A percentile compares a stretch with the other conserved stretches of the same genome.
Conservation (phyloP, 2,888 invertebrate species). For the Tenthredo notha region DNA sequence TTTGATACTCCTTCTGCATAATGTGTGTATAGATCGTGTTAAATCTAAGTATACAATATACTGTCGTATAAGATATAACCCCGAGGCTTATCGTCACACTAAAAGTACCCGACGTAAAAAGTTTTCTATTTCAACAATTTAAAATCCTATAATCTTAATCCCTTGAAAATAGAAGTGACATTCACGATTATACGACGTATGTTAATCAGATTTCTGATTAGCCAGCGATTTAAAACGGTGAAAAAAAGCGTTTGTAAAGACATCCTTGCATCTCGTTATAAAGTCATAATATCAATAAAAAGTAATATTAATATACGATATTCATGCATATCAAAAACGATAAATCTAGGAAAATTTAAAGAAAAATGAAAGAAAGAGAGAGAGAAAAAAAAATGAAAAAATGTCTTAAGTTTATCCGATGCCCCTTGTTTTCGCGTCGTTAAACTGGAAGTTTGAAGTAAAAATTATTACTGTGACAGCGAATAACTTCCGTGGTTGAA, state of each 20-base stretch:
- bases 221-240: slow-evolving; percentile 7
- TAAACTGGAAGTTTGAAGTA: slow-evolving; percentile 22
- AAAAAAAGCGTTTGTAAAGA: no score
- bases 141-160: slow-evolving; percentile 20
- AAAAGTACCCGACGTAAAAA: neutral
- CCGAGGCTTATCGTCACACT: neutral
- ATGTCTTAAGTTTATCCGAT: slow-evolving; percentile 11
- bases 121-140: neutral
- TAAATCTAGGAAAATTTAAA: neutral
- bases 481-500: neutral
- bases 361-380: neutral
- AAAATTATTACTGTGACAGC: slow-evolving; percentile 22
- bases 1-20: neutral
- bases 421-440: slow-evolving; percentile 16
- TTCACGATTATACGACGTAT: neutral
- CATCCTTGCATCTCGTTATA: neutral
- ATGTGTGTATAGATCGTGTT: neutral
- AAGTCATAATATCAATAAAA: neutral
- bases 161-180: neutral
- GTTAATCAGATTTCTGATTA: slow-evolving; percentile 3
- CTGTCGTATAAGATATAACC: neutral
- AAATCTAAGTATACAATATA: neutral
- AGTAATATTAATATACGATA: neutral
- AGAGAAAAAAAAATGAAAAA: neutral
- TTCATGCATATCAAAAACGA: neutral